Base-by-base conservation (phyloP, 2,888 invertebrate genomes). In the Bombylius major region DNA sequence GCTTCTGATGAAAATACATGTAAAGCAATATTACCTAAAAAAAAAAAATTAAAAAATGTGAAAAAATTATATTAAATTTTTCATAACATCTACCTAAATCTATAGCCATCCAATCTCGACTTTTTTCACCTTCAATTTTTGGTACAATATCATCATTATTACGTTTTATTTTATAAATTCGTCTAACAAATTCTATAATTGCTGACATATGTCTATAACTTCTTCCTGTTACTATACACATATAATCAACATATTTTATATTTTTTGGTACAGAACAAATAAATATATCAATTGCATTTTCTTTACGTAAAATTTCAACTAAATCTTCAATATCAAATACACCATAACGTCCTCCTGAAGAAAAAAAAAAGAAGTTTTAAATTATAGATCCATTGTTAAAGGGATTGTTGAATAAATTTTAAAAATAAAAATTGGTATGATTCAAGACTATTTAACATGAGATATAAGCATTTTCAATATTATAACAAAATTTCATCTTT, bases 271-370 rank as follows among this genome's bases (percentile, higher is more conserved):
- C 82, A 48, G 79, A 71, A 42, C 86, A 86, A 3, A 91, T 91
- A 76, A 89, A 90, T 61, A 95, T 80, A 67, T 95, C 82, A 66
- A 77, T 77, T 0, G 84, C 86, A 68, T 87, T 90, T 70, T 94
- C 91, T 66, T 81, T 79, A 61, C 79, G 78, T 36, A 97, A 73
- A 33, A 92, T 73, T 23, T 83, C 79, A 1, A 94, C 83, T 51
- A 96, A 72, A 61, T 95, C 91, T 68, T 90, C 87, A 49, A 95
- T 79, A 65, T 96, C 94, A 75, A 84, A 94, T 0, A 95, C 94
- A 39, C 95, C 95, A 61, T 71, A 78, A 58, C 77, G 65, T 13
- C 95, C 96, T 69, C 88, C 94, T 95, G 47, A 32, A 23, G 23
- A 23, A 23, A 23, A 23, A 57, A 59, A 57, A 32, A 11, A 51